phyloP scores from a whole-genome alignment of 2,888 invertebrate species.

The Synergus japonicus region DNA sequence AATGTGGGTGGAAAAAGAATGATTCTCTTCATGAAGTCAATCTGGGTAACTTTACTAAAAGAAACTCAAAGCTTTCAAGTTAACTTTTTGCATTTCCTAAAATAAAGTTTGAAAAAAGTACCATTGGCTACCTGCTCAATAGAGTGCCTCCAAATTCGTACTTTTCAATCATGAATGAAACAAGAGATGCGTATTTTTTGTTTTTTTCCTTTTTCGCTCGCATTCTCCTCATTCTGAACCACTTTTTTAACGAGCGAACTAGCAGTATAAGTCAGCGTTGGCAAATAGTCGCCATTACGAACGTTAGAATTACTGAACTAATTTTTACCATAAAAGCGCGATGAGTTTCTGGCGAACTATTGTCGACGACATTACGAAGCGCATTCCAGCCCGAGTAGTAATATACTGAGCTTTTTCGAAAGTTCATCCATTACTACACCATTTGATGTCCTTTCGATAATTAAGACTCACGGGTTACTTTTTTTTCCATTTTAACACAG shows the following conservation, averaged over 20 bases:
- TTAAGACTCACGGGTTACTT: background rate
- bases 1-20: too few species aligned
- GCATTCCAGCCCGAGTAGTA: constrained; percentile 22
- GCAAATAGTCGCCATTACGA: constrained; percentile 25
- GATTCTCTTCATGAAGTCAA: background rate
- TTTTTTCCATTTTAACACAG: background rate
- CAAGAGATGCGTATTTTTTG: background rate
- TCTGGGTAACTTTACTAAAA: background rate
- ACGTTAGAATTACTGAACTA: constrained; percentile 22
- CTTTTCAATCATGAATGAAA: constrained; percentile 19
- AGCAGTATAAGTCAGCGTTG: constrained; percentile 26
- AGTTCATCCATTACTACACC: constrained; percentile 31
- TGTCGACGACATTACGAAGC: background rate
- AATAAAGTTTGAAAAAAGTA: background rate
- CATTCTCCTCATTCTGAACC: background rate
- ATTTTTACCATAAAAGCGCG: constrained; percentile 26
- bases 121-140: background rate
- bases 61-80: background rate
- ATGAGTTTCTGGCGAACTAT: constrained; percentile 36
- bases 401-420: constrained; percentile 32
- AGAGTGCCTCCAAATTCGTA: background rate
- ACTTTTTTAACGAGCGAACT: constrained; percentile 23
- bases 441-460: constrained; percentile 29
- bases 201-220: background rate
- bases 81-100: background rate